Evolutionary conservation across 2,797 vertebrate genomes (phyloP), one percentile per base, ranked within the genome.

Genomic region (Diplodus puntazzo): DNA sequence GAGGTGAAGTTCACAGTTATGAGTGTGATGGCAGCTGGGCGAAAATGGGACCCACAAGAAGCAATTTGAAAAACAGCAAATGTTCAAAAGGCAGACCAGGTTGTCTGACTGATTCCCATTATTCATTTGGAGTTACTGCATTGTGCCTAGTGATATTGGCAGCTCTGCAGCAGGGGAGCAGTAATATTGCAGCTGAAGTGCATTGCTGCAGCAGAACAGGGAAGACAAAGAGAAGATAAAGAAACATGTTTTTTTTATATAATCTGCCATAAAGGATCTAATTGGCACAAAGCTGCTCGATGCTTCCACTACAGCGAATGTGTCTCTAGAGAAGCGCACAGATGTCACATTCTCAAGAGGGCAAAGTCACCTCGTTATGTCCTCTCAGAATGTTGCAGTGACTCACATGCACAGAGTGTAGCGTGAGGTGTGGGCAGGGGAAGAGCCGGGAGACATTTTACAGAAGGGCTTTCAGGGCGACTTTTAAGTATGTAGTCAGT

Each of bases 91-190:
- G 72, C 77, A 46, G 54, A 73, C 52, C 77, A 79, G 70, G 85
- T 68, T 79, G 74, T 77, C 70, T 68, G 75, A 86, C 68, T 84
- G 77, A 82, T 79, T 75, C 62, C 52, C 69, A 66, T 83, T 73
- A 88, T 87, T 86, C 89, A 83, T 82, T 80, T 4, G 63, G 74
- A 69, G 79, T 52, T 70, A 61, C 66, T 74, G 85, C 85, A 80
- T 52, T 59, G 75, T 66, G 79, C 55, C 60, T 57, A 30, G 62
- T 45, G 69, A 70, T 30, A 34, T 6, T 69, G 39, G 71, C 64
- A 67, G 77, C 68, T 59, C 67, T 76, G 85, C 83, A 79, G 84
- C 73, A 66, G 75, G 83, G 74, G 83, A 88, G 80, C 53, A 67
- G 69, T 81, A 78, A 63, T 50, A 57, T 43, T 73, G 78, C 69